Conservation (phyloP, 2,113 vertebrate genomes). For the Chitala chitala region DNA sequence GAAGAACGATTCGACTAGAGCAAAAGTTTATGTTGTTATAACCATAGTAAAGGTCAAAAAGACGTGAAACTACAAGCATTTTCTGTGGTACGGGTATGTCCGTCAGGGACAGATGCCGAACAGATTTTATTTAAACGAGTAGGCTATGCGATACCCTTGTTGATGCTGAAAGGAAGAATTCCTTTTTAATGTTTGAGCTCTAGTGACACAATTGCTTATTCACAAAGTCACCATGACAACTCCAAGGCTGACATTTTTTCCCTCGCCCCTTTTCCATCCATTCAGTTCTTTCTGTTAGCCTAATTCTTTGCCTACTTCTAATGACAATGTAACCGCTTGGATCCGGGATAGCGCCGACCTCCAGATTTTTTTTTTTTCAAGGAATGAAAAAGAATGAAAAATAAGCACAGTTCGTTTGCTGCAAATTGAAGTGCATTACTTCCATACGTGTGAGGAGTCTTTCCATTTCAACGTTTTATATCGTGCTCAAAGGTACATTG, state of each 20-base stretch:
- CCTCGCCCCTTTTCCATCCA: constrained; percentile 37
- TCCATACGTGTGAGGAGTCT: neutral
- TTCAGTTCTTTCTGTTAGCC: constrained; percentile 40
- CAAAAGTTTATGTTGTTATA: constrained; percentile 21
- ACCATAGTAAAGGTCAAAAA: constrained; percentile 31
- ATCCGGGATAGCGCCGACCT: constrained; percentile 21
- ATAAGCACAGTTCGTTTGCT: neutral
- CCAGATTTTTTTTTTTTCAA: constrained; percentile 10
- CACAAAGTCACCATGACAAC: constrained; percentile 67
- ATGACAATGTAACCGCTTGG: constrained; percentile 26
- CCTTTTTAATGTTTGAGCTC: constrained; percentile 49
- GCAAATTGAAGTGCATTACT: neutral
- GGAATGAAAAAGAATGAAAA: neutral
- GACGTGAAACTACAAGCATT: no score
- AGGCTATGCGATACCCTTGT: constrained; percentile 16
- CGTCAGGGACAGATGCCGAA: neutral
- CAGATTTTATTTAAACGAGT: neutral
- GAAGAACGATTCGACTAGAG: no score
- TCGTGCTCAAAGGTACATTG: neutral
- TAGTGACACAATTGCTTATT: constrained; percentile 58
- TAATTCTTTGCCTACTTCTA: constrained; percentile 39
- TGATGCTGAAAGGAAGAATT: constrained; percentile 33
- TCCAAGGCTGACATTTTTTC: constrained; percentile 52
- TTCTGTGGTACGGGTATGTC: neutral
- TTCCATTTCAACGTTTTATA: neutral